Base-by-base conservation (phyloP, 2,888 invertebrate genomes). In the Tortrix viridana region DNA sequence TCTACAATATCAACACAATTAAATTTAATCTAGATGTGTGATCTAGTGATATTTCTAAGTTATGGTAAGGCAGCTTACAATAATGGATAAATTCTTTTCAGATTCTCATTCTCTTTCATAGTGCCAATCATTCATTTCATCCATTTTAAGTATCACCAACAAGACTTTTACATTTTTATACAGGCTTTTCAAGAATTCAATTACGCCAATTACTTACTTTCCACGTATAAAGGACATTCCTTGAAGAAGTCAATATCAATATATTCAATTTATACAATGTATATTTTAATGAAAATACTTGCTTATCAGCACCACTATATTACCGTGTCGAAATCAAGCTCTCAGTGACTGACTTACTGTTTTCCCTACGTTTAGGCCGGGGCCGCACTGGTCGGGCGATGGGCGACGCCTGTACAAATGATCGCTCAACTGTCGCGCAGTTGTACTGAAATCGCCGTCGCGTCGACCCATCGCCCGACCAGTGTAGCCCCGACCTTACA, bases 11-110 rank as follows among this genome's bases (percentile, higher is more conserved):
- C n/a, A n/a, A n/a, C n/a, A n/a, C n/a, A n/a, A 44, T 63, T 59
- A 58, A 53, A 64, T 55, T 60, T 70, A 70, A 49, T 7, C 32
- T 32, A 32, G 32, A 32, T 32, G 32, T 32, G 32, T 32, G 32
- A 32, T 32, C 32, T 32, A 56, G 44, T 65, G 58, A 65, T 54
- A 58, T 47, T 48, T 46, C 69, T 69, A 69, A 26, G 59, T 67
- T 70, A 69, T 69, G 69, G 69, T 70, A 70, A 70, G 62, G 64
- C 53, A 60, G 60, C 61, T 62, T 63, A 65, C 47, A 50, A 43
- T 44, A 49, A 50, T 48, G 60, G 38, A 60, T 60, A 46, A 49
- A 65, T 57, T 61, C 60, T 12, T 26, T 56, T 46, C 37, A 56
- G 65, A 47, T 63, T 53, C 64, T 66, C 43, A 49, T 50, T 32